These are phyloP conservation scores for Nymphicus hollandicus DNA, from an alignment of 2,113 vertebrate species.

Conservation along the genomic window DNA sequence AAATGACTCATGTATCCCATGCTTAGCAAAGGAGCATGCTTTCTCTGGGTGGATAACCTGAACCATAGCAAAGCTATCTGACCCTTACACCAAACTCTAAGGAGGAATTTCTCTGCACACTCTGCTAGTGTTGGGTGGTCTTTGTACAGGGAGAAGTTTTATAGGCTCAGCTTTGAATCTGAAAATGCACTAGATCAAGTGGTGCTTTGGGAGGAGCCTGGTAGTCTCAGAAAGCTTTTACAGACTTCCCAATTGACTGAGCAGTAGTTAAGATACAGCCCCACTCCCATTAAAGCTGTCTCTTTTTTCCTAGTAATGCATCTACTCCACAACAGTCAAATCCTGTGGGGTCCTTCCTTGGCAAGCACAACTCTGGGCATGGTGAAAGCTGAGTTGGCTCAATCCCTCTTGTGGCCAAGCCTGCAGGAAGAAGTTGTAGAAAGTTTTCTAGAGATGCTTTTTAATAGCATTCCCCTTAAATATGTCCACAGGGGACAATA, in stretches of 20 bases:
- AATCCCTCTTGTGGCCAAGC: background rate
- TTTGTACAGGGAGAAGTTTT: constrained; percentile 1
- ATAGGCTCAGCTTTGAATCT: constrained; percentile 19
- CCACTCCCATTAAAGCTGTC: background rate
- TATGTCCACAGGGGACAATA: background rate
- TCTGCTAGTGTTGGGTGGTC: constrained; percentile 3
- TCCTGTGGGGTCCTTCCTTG: constrained; percentile 8
- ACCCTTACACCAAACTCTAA: background rate
- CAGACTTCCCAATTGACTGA: constrained; percentile 30
- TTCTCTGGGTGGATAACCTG: constrained; percentile 35
- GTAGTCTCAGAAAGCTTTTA: constrained; percentile 52
- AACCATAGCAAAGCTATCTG: constrained; percentile 12
- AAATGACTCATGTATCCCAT: constrained; percentile 39
- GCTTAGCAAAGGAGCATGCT: background rate
- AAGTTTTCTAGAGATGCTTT: constrained; percentile 17
- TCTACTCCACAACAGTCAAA: background rate
- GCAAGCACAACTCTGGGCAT: background rate
- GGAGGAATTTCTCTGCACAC: background rate
- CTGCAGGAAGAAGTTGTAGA: background rate
- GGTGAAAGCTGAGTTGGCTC: background rate
- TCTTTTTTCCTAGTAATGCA: background rate
- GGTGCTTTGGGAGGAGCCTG: constrained; percentile 17
- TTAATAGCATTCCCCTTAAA: background rate
- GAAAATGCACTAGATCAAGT: constrained; percentile 9
- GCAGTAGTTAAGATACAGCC: constrained; percentile 21